Evolutionary conservation across 2,888 invertebrate species (phyloP), one percentile per base, ranked within the genome.

Genomic region (Acanthosoma haemorrhoidale): DNA sequence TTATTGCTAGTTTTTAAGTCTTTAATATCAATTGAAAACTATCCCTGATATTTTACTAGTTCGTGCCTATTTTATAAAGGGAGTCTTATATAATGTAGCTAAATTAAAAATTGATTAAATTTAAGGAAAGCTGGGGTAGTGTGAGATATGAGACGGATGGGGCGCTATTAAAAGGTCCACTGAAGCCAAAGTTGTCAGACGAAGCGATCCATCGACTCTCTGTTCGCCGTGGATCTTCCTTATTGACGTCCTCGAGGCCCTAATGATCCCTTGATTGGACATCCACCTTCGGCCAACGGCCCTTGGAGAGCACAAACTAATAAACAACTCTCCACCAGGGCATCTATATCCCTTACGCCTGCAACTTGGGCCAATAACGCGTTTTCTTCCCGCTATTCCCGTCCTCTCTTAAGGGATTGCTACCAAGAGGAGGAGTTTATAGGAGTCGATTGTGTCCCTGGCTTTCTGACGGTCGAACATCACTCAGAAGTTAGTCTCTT

Each of bases 301-400:
- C 51, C 51, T 51, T 13, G 9, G 13, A 25, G 29, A 51, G 51
- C n/a, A 29, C 51, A 51, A 51, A 51, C 51, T 25, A 51, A 51
- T 51, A 51, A 51, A 51, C 51, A 51, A 51, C 51, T 5, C 51
- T 51, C 51, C 51, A 51, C 13, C 6, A 25, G 43, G 51, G 51
- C 51, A 51, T 51, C 21, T 51, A 51, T 51, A 51, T 51, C 51
- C 51, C 51, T 51, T 51, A 51, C 51, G 8, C 25, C n/a, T 25
- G 25, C 51, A 51, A 51, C 51, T 51, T 51, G 25, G 18, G 21
- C 51, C 51, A 51, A 51, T 51, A 51, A 51, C 51, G 51, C 51
- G 29, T n/a, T n/a, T 51, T 51, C 51, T n/a, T 25, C 29, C 29
- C 51, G 25, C 51, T 51, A 51, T 25, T 51, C n/a, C 25, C 21